Base-by-base conservation (phyloP, 2,888 invertebrate species). In the Carpatolechia fugitivella region DNA sequence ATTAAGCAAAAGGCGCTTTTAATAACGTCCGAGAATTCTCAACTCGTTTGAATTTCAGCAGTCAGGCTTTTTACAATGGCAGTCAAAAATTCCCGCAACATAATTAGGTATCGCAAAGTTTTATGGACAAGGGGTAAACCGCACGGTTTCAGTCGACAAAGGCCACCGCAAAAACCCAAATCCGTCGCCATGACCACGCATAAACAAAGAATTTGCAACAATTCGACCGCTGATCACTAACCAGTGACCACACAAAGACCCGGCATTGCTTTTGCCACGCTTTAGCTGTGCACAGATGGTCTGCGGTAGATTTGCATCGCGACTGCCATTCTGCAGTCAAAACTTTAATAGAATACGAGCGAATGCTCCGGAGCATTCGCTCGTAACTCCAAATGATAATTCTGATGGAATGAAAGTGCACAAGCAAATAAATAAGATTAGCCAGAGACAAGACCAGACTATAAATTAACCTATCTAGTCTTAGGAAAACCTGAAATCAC, bases 101-200 rank as follows among this genome's bases (percentile, higher is more conserved):
- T 82, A 84, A 85, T 84, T 84, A 84, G 76, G 80, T 76, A 76
- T 72, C 65, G 64, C 70, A 62, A 78, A 82, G 73, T 83, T 84
- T 79, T 74, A 70, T 66, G 66, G 71, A 72, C 72, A 73, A 75
- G 77, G 75, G 76, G 72, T 69, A 60, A 48, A 55, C 65, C 60
- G 60, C 56, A n/a, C n/a, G n/a, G n/a, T n/a, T n/a, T 35, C 5
- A n/a, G 11, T 46, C 31, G 35, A 57, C 63, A 58, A 66, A 64
- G 65, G 52, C 65, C 60, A 64, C 63, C 65, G 73, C 78, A 80
- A 83, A 83, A 84, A 82, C 73, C 69, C 63, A 59, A 64, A 55
- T 61, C 69, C 64, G 76, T 74, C 72, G 59, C 70, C 75, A 75
- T 82, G 82, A 83, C 81, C 60, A 76, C 65, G 82, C 82, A 69